Evolutionary conservation across 2,797 vertebrate genomes (phyloP), one percentile per base, ranked within the genome.

Genomic region (Champsocephalus esox): DNA sequence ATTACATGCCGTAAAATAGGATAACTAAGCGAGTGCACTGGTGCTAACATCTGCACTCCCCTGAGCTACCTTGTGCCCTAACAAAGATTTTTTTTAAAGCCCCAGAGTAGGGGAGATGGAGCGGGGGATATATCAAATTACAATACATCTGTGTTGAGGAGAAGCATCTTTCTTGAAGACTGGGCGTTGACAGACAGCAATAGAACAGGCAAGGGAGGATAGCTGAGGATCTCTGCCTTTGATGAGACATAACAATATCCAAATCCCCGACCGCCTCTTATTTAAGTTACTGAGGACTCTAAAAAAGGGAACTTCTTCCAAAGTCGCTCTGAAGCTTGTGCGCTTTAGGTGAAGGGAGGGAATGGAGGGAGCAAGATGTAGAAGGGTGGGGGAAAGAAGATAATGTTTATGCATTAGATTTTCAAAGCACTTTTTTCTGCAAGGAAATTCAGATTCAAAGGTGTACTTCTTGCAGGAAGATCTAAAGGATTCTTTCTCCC

Each of bases 331-430:
- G 93, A 94, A 95, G 93, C 93, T 82, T 70, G 81, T 78, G 86
- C 80, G 89, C 93, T 95, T 93, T 94, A 95, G 94, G 95, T 95
- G 92, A 89, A 87, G 90, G 91, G 91, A 92, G 87, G 89, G 91
- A 89, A 85, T 80, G 89, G 82, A 90, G 82, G 89, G 85, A 88
- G 90, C 69, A 88, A 83, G 77, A 85, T 80, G 84, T 76, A 83
- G 86, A 86, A 88, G 86, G 71, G 83, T 72, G 82, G 82, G 77
- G 84, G 80, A 44, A 65, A 71, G 80, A 77, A 84, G 90, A 92
- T 95, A 95, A 95, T 95, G 95, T 95, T 95, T 95, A 95, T 95
- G 94, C 94, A 95, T 95, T 94, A 95, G 93, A 95, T 94, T 95
- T 94, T 95, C 94, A 95, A 95, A 95, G 94, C 83, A 28, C 82